Percentiles rank a stretch among this genome's conserved stretches.
phyloP scores from a whole-genome alignment of 2,888 invertebrate genomes.

The Lycia hirtaria region DNA sequence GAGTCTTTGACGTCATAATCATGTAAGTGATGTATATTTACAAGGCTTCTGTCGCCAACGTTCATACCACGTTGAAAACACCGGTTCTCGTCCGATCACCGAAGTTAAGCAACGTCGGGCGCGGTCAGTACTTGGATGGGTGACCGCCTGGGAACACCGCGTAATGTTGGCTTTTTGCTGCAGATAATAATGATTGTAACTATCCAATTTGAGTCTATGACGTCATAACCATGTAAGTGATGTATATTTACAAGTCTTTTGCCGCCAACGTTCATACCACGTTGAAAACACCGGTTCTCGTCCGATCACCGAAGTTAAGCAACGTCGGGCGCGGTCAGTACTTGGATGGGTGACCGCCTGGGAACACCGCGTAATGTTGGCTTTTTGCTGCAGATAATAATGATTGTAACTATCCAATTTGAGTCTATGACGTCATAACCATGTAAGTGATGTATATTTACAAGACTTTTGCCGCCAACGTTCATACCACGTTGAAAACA shows the following conservation, averaged over 20 bases:
- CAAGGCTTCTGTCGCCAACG: slow-evolving; percentile 12
- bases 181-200: not conserved
- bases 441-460: not conserved
- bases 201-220: not conserved
- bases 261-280: slow-evolving; percentile 71
- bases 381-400: too few relatives aligned
- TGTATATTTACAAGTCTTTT: slow-evolving; percentile 26
- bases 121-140: slow-evolving; percentile 77
- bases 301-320: slow-evolving; percentile 79
- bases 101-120: slow-evolving; percentile 77
- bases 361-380: slow-evolving; percentile 66
- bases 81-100: slow-evolving; percentile 68
- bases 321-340: slow-evolving; percentile 76
- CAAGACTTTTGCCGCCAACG: slow-evolving; percentile 27
- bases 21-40: not conserved
- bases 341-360: slow-evolving; percentile 78
- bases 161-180: slow-evolving; percentile 49
- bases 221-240: not conserved
- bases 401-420: not conserved
- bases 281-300: slow-evolving; percentile 75
- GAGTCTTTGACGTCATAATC: too few relatives aligned
- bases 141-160: slow-evolving; percentile 75
- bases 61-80: slow-evolving; percentile 40
- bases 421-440: not conserved
- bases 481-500: slow-evolving; percentile 64